Evolutionary conservation across 2,797 vertebrate genomes (phyloP).

Genomic region (Trichosurus vulpecula): DNA sequence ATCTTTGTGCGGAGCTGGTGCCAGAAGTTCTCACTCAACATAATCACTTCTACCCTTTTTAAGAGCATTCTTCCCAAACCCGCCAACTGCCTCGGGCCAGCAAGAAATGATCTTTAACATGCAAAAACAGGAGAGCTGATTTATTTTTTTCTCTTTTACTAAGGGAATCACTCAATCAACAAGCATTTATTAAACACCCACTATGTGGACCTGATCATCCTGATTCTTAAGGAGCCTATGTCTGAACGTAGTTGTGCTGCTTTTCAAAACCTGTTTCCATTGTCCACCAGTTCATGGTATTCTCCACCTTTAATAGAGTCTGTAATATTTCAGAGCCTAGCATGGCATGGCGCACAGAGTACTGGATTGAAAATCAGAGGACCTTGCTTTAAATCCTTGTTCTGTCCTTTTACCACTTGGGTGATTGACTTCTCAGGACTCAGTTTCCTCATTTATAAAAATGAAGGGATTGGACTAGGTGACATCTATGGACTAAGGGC

Average conservation of each 20-base stretch:
- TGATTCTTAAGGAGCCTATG: neutral
- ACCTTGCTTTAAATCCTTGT: neutral
- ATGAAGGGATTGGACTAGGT: neutral
- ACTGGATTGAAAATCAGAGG: neutral
- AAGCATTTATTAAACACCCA: neutral
- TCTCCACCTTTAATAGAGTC: neutral
- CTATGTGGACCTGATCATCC: neutral
- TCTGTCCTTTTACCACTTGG: neutral
- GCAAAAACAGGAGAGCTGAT: neutral
- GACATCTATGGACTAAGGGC: neutral
- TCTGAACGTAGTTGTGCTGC: neutral
- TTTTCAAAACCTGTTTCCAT: neutral
- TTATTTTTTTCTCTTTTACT: neutral
- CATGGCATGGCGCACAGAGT: neutral
- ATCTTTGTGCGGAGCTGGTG: conserved; percentile 77
- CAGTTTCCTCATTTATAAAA: neutral
- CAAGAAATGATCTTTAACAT: neutral
- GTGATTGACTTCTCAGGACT: neutral
- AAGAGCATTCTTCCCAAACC: neutral
- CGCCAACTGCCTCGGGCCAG: neutral
- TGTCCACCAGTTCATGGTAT: neutral
- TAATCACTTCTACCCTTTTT: conserved; percentile 67
- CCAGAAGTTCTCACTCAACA: conserved; percentile 74
- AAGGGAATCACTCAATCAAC: neutral
- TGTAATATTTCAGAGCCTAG: neutral